phyloP scores from a whole-genome alignment of 1,140 invertebrate species.

The Drosophila punjabiensis region DNA sequence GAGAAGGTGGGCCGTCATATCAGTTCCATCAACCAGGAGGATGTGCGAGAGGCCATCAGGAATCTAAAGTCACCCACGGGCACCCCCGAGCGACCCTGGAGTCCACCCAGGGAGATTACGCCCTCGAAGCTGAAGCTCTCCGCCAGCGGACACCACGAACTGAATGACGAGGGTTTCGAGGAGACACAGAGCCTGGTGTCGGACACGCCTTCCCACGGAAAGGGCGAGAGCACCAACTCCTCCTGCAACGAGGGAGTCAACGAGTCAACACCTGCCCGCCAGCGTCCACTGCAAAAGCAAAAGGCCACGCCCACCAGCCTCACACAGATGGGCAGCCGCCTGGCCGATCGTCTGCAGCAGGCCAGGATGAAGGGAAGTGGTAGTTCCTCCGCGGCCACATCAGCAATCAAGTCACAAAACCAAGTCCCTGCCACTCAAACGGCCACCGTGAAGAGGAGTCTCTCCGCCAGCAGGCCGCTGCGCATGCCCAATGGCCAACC shows the following conservation, averaged over 20 bases:
- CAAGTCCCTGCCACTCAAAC: constrained; percentile 41
- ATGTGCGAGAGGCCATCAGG: constrained; percentile 88
- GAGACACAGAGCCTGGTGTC: constrained; percentile 94
- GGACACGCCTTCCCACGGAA: constrained; percentile 92
- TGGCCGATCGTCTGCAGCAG: constrained; percentile 74
- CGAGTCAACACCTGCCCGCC: constrained; percentile 53
- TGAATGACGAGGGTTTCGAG: constrained; percentile 95
- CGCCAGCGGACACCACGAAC: constrained; percentile 87
- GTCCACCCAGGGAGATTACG: constrained; percentile 80
- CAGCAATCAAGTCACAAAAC: constrained; percentile 61
- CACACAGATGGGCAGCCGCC: constrained; percentile 69
- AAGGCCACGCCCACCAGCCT: constrained; percentile 67
- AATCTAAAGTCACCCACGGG: constrained; percentile 88
- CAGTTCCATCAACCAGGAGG: constrained; percentile 88
- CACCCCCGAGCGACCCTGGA: constrained; percentile 87
- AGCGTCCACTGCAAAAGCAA: constrained; percentile 60
- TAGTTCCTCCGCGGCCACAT: constrained; percentile 16
- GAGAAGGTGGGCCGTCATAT: constrained; percentile 84
- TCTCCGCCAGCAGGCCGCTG: constrained; percentile 64
- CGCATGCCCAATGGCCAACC: constrained; percentile 74
- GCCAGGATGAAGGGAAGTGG: constrained; percentile 51
- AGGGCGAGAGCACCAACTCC: constrained; percentile 87
- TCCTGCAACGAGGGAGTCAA: constrained; percentile 87
- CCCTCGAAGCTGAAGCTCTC: constrained; percentile 55
- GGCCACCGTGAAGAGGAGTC: constrained; percentile 55